These are phyloP conservation scores for Papilio demoleus DNA, from an alignment of 2,888 invertebrate species.

Conservation along the genomic window DNA sequence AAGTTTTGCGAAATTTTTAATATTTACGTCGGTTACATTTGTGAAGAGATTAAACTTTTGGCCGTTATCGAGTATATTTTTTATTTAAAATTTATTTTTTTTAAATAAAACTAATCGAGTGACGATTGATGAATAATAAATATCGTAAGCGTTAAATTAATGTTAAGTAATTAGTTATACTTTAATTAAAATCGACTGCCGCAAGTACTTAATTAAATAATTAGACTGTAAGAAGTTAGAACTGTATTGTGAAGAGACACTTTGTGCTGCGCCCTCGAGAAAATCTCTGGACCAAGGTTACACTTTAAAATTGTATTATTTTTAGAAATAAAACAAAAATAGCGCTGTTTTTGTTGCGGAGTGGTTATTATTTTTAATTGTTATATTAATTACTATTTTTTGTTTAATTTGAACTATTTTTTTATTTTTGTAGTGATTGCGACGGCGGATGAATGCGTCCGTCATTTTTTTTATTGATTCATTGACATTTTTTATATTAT, in stretches of 20 bases:
- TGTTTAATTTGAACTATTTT: neutral
- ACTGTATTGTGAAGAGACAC: slow-evolving; percentile 55
- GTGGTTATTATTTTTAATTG: neutral
- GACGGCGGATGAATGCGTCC: neutral
- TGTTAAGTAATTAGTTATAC: slow-evolving; percentile 63
- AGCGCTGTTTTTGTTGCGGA: neutral
- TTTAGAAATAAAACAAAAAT: slow-evolving; percentile 2
- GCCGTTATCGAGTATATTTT: slow-evolving; percentile 79
- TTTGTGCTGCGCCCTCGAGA: slow-evolving; percentile 57
- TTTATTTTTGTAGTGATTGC: neutral
- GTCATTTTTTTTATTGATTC: neutral
- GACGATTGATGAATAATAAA: slow-evolving; percentile 59
- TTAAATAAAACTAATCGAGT: slow-evolving; percentile 64
- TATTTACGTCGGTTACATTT: slow-evolving; percentile 82
- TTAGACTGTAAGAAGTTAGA: slow-evolving; percentile 57
- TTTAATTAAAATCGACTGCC: slow-evolving; percentile 59
- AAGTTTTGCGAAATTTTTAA: slow-evolving; percentile 81
- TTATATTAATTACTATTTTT: neutral
- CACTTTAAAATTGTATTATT: slow-evolving; percentile 42
- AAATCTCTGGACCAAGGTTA: slow-evolving; percentile 68
- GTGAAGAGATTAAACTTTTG: slow-evolving; percentile 78
- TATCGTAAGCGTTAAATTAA: slow-evolving; percentile 54
- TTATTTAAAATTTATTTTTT: slow-evolving; percentile 74
- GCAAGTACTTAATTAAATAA: slow-evolving; percentile 52
- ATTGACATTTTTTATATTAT: neutral